A percentile compares a stretch with the other conserved stretches of the same genome.
These are phyloP conservation scores for Danaus chrysippus DNA, from an alignment of 2,888 invertebrate species.

Conservation along the genomic window DNA sequence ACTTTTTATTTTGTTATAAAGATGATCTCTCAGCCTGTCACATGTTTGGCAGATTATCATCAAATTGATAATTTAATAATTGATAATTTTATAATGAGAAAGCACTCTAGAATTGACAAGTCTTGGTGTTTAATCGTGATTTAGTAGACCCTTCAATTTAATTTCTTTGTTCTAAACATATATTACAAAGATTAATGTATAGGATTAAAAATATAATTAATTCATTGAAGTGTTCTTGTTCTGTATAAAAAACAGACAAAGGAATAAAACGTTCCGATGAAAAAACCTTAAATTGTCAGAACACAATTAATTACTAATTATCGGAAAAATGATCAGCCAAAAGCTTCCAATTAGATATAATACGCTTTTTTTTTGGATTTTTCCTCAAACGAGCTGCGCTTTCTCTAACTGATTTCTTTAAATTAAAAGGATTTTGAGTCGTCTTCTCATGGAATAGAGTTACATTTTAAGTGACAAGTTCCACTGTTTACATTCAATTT, in stretches of 20 bases:
- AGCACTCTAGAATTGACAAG: too few relatives aligned
- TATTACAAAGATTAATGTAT: too few relatives aligned
- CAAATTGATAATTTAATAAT: neutral
- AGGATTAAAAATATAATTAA: too few relatives aligned
- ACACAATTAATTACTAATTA: neutral
- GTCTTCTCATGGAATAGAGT: neutral
- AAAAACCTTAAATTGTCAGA: slow-evolving; percentile 1
- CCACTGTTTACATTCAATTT: slow-evolving; percentile 1
- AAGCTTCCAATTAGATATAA: slow-evolving; percentile 1
- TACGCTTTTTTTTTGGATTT: neutral
- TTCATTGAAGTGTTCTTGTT: too few relatives aligned
- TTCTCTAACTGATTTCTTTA: neutral
- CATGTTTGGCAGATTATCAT: neutral
- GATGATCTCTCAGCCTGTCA: too few relatives aligned
- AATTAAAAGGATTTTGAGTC: neutral
- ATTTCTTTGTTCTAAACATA: too few relatives aligned
- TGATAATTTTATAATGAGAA: too few relatives aligned
- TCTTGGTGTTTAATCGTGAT: too few relatives aligned
- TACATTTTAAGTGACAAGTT: neutral
- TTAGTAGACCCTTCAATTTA: too few relatives aligned
- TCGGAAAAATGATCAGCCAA: neutral
- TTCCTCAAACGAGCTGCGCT: neutral
- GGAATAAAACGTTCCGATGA: too few relatives aligned
- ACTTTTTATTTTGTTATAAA: neutral
- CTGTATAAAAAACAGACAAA: too few relatives aligned